Base-by-base conservation (phyloP, 2,797 vertebrate genomes). In the Anguilla obscura region DNA sequence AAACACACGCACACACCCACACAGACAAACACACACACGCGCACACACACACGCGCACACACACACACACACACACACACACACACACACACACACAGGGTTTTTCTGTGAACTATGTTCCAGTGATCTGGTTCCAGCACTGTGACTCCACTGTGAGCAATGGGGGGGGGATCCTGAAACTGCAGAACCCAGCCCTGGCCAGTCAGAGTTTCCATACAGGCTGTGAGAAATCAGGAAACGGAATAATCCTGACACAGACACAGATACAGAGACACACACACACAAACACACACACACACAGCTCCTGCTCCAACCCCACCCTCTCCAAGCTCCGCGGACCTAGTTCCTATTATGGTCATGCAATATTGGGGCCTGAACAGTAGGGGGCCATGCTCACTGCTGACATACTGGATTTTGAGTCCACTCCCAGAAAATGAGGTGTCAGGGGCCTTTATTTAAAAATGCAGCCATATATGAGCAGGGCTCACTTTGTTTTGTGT, bases 261-360 rank as follows among this genome's bases (percentile, higher is more conserved):
- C 33, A 33, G 33, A 33, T n/a, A n/a, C n/a, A n/a, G n/a, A 30
- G n/a, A 9, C 66, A 27, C 66, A 30, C n/a, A 9, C n/a, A 27
- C 27, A 27, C n/a, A 71, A 27, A 9, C 30, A 14, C 10, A 36
- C 9, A 14, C 71, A 33, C 12, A 33, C 71, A 74, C 71, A 14
- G 30, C 85, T 6, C 30, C 66, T 54, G 86, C 89, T 50, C 66
- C n/a, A 69, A 86, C 33, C 69, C 85, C 48, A 71, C 63, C 30
- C 40, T 2, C 54, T 0, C 87, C 88, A 89, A 8, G 88, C 85
- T 93, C 90, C 27, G 27, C 89, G 85, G 36, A 36, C 36, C 36
- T 36, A 36, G 36, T 36, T 74, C 93, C 92, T 92, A 93, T 90
- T 93, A 93, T 89, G 93, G 92, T 58, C 24, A 79, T 93, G 93